Evolutionary conservation across 2,888 invertebrate genomes (phyloP), one percentile per base, ranked within the genome.

Genomic region (Deilephila porcellus): DNA sequence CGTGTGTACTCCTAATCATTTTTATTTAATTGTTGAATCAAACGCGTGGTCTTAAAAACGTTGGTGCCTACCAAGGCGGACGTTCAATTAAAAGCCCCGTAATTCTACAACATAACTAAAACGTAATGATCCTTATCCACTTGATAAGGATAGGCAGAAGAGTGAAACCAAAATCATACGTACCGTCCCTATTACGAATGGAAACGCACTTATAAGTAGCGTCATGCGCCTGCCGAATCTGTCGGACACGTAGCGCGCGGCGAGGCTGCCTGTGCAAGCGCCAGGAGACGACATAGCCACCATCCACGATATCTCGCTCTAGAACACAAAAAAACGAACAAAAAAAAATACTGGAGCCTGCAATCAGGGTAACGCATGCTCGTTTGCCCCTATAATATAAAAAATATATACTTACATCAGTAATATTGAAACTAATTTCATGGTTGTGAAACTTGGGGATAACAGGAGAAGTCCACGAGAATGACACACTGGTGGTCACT

Each of bases 241-340:
- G 78, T 92, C 91, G 0, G 88, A 82, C 0, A 86, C 76, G 73
- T 83, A 86, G 14, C 88, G 79, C 0, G 90, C 84, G 0, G 80
- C 75, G 11, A 92, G 62, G 70, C 90, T 90, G 3, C 93, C 91
- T 0, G 80, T 64, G 74, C 90, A 81, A 75, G 88, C 86, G 0
- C 92, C 92, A 2, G 88, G 87, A 0, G 90, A 79, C 0, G 82
- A 75, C 71, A 88, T 76, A 0, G 89, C 85, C 7, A 88, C 77
- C 81, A 92, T 79, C 89, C 91, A 91, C 20, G 90, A 87, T 79
- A 91, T 84, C 74, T 91, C 84, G 4, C 81, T 80, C 92, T 93
- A 80, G 14, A 82, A 82, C 45, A 71, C 8, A 19, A 4, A 59
- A n/a, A n/a, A n/a, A n/a, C n/a, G n/a, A n/a, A n/a, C n/a, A 59